phyloP scores from a whole-genome alignment of 2,113 vertebrate genomes.

The Toxostoma redivivum region DNA sequence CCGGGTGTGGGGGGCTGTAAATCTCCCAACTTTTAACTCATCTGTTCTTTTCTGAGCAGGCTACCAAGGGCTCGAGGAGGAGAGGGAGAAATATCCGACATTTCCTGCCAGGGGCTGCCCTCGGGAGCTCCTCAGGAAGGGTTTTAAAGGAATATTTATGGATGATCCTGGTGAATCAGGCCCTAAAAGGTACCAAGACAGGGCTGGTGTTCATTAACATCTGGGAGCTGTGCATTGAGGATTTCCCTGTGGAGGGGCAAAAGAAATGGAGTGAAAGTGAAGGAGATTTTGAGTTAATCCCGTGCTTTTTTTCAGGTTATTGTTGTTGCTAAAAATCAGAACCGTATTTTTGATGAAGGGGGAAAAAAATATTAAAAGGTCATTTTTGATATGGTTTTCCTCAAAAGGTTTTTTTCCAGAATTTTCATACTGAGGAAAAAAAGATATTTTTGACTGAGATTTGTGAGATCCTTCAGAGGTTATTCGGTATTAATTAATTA shows the following conservation, averaged over 20 bases:
- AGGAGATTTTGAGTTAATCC: slow-evolving; percentile 53
- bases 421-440: background rate
- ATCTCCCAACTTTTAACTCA: slow-evolving; percentile 32
- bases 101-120: slow-evolving; percentile 46
- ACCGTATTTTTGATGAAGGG: background rate
- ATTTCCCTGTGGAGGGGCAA: slow-evolving; percentile 49
- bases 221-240: slow-evolving; percentile 37
- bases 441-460: background rate
- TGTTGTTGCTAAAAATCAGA: slow-evolving; percentile 1
- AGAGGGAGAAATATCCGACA: slow-evolving; percentile 48
- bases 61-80: slow-evolving; percentile 13
- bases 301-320: background rate
- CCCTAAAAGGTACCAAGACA: slow-evolving; percentile 36
- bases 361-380: background rate
- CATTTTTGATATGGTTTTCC: background rate
- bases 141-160: slow-evolving; percentile 70
- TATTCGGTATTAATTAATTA: background rate
- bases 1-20: background rate
- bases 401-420: background rate
- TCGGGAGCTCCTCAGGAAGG: slow-evolving; percentile 34
- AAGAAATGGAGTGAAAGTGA: slow-evolving; percentile 66
- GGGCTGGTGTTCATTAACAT: slow-evolving; percentile 66
- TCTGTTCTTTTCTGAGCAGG: slow-evolving; percentile 18
- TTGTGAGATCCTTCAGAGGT: background rate
- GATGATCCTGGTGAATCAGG: slow-evolving; percentile 55